Percentiles rank a stretch among this genome's conserved stretches.
Conservation (phyloP, 2,797 vertebrate species). For the Lindbergichthys nudifrons region DNA sequence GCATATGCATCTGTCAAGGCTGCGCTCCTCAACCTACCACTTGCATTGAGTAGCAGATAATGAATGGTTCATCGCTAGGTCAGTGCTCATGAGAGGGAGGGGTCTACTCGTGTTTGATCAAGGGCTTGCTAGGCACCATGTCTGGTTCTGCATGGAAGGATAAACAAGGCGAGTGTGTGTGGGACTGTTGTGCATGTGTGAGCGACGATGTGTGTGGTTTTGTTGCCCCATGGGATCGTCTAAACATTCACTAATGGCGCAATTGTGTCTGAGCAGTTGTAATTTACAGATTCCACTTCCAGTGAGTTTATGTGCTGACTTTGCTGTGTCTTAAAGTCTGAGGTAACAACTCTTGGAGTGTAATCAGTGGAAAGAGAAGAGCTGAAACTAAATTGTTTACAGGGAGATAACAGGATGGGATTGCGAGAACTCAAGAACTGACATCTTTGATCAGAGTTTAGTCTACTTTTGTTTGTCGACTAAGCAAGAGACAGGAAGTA, state of each 20-base stretch:
- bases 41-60: conserved; percentile 65
- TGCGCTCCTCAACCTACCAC: conserved; percentile 36
- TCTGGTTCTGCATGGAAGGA: conserved; percentile 77
- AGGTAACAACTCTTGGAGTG: conserved; percentile 49
- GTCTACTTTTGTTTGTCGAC: conserved; percentile 49
- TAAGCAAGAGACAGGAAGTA: conserved; percentile 27
- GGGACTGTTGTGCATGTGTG: conserved; percentile 26
- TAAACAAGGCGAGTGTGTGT: conserved; percentile 72
- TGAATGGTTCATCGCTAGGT: conserved; percentile 75
- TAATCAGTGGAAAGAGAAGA: conserved; percentile 57
- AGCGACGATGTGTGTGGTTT: conserved; percentile 49
- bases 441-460: conserved; percentile 45
- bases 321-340: conserved; percentile 46
- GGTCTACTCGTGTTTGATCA: conserved; percentile 75
- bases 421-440: conserved; percentile 36
- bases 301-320: conserved; percentile 65
- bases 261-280: conserved; percentile 62
- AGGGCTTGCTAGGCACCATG: conserved; percentile 68
- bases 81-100: conserved; percentile 63
- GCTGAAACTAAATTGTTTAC: conserved; percentile 64
- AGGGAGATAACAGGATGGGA: conserved; percentile 44
- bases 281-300: conserved; percentile 61
- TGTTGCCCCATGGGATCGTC: conserved; percentile 64
- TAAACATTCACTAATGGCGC: conserved; percentile 66
- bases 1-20: conserved; percentile 32